phyloP scores from a whole-genome alignment of 2,888 invertebrate species.

The Myathropa florea region DNA sequence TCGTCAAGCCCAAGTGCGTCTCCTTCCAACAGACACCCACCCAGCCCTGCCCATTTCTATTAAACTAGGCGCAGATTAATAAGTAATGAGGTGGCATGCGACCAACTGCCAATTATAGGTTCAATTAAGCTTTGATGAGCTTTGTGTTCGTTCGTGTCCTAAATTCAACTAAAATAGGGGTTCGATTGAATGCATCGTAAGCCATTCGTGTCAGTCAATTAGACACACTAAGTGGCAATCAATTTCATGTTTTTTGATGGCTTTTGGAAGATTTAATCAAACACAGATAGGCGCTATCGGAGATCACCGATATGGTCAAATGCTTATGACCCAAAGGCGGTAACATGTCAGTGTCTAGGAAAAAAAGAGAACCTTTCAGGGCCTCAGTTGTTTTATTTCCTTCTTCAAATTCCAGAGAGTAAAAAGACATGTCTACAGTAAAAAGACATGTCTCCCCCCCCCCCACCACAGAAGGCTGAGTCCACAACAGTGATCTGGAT shows the following conservation, averaged over 20 bases:
- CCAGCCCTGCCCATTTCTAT: constrained; percentile 16
- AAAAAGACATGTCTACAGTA: too few species aligned
- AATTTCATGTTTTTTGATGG: constrained; percentile 31
- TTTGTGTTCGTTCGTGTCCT: neutral
- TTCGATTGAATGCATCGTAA: neutral
- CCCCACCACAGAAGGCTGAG: neutral
- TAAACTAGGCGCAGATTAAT: constrained; percentile 54
- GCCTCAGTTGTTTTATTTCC: too few species aligned
- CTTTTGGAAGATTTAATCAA: neutral
- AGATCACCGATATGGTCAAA: neutral
- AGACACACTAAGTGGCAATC: neutral
- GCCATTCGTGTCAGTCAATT: neutral
- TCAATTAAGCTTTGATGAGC: neutral
- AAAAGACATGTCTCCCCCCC: neutral
- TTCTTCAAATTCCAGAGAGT: too few species aligned
- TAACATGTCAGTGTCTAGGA: too few species aligned
- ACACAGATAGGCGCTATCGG: neutral
- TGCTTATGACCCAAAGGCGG: neutral
- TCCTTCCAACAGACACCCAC: neutral
- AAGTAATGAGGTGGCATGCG: constrained; percentile 62
- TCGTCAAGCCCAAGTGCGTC: constrained; percentile 1
- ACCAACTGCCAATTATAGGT: constrained; percentile 53
- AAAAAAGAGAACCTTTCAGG: neutral
- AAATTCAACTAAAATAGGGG: neutral
- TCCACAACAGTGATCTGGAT: neutral